phyloP scores from a whole-genome alignment of 2,113 vertebrate genomes.

The Engraulis encrasicolus region DNA sequence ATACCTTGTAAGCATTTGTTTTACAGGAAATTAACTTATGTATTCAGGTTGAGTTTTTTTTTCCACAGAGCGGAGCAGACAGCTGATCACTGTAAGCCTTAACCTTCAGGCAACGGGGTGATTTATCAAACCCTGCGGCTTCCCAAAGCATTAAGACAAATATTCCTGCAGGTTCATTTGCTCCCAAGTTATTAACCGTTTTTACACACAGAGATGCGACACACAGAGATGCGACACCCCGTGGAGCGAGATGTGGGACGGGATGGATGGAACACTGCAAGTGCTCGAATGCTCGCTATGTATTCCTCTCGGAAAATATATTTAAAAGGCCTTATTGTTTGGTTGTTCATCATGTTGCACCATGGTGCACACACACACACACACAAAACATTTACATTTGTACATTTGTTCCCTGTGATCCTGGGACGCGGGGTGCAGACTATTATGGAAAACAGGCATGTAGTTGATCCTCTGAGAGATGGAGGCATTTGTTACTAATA shows the following conservation, averaged over 20 bases:
- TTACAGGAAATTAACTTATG: slow-evolving; percentile 6
- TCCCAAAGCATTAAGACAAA: not conserved
- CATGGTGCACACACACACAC: too few species aligned
- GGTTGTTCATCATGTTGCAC: too few species aligned
- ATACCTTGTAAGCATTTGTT: not conserved
- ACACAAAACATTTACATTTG: too few species aligned
- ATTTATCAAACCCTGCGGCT: not conserved
- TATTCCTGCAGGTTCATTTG: not conserved
- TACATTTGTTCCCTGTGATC: too few species aligned
- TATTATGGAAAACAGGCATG: not conserved
- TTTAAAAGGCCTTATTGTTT: too few species aligned
- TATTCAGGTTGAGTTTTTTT: slow-evolving; percentile 13
- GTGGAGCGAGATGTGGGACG: too few species aligned
- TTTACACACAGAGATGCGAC: not conserved
- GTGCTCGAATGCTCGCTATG: too few species aligned
- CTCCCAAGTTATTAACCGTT: not conserved
- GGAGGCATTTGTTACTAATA: slow-evolving; percentile 43
- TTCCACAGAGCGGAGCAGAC: not conserved
- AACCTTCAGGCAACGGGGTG: not conserved
- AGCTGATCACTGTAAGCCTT: slow-evolving; percentile 1
- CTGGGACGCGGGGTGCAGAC: not conserved
- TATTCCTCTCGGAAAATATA: too few species aligned
- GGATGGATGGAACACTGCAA: too few species aligned
- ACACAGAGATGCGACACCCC: too few species aligned
- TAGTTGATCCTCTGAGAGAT: slow-evolving; percentile 67